Evolutionary conservation across 2,113 vertebrate species (phyloP).

Genomic region (Cyphomyrus discorhynchus): DNA sequence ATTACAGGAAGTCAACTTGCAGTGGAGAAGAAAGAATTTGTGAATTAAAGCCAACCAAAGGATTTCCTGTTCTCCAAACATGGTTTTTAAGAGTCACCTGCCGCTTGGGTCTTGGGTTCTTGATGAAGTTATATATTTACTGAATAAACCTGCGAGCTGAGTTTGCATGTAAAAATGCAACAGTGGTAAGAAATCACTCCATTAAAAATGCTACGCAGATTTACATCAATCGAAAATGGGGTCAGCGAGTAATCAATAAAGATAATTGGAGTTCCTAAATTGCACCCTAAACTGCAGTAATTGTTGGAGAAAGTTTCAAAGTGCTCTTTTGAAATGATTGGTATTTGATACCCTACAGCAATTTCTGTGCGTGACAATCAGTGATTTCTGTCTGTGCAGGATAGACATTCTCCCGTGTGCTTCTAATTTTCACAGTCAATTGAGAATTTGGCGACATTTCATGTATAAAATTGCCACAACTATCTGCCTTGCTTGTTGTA

Average conservation of each 20-base stretch:
- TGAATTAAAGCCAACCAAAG: slow-evolving; percentile 28
- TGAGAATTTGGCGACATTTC: background rate
- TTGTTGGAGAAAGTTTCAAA: background rate
- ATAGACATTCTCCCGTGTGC: background rate
- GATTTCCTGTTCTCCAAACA: slow-evolving; percentile 60
- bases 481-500: background rate
- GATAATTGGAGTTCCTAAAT: background rate
- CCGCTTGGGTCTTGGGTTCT: slow-evolving; percentile 23
- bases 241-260: background rate
- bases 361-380: background rate
- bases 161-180: background rate
- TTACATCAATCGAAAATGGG: background rate
- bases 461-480: background rate
- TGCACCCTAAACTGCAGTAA: background rate
- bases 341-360: background rate
- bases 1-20: slow-evolving; percentile 29
- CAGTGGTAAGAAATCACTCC: background rate
- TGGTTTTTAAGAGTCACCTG: slow-evolving; percentile 39
- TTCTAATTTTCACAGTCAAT: background rate
- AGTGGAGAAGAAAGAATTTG: slow-evolving; percentile 26
- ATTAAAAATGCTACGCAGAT: background rate
- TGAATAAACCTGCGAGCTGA: background rate
- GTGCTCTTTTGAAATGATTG: background rate
- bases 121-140: background rate
- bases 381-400: background rate